These are phyloP conservation scores for Malurus elegans DNA, from an alignment of 2,113 vertebrate genomes.

Conservation along the genomic window DNA sequence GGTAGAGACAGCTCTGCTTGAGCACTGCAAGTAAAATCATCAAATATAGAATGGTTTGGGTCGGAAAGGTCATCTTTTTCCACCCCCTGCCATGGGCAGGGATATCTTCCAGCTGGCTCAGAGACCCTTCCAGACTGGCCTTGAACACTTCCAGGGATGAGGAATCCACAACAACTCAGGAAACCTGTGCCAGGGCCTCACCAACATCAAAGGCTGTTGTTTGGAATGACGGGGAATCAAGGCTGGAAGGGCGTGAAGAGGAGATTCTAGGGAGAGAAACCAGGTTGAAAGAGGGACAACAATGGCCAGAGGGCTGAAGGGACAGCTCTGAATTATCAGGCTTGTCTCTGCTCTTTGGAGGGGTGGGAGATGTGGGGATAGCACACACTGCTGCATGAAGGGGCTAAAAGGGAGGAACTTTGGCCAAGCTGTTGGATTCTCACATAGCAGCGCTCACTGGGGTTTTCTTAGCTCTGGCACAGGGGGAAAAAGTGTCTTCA, in stretches of 20 bases:
- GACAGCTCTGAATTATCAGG: background rate
- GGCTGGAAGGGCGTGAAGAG: background rate
- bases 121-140: background rate
- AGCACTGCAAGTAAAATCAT: background rate
- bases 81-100: background rate
- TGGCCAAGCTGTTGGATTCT: background rate
- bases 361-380: background rate
- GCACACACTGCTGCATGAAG: background rate
- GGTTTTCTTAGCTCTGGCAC: background rate
- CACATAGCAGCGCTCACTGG: background rate
- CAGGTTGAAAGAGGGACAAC: background rate
- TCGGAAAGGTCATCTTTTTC: background rate
- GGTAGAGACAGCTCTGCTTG: background rate
- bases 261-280: background rate
- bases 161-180: background rate
- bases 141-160: background rate
- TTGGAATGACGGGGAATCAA: background rate
- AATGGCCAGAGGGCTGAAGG: background rate
- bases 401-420: background rate
- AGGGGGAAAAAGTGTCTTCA: fast-evolving
- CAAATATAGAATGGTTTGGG: background rate
- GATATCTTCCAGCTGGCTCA: background rate
- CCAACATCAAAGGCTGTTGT: background rate
- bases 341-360: background rate
- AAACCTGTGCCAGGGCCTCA: background rate